A percentile compares a stretch with the other conserved stretches of the same genome.
Evolutionary conservation across 2,797 vertebrate species (phyloP).

Genomic region (Alectoris magna): DNA sequence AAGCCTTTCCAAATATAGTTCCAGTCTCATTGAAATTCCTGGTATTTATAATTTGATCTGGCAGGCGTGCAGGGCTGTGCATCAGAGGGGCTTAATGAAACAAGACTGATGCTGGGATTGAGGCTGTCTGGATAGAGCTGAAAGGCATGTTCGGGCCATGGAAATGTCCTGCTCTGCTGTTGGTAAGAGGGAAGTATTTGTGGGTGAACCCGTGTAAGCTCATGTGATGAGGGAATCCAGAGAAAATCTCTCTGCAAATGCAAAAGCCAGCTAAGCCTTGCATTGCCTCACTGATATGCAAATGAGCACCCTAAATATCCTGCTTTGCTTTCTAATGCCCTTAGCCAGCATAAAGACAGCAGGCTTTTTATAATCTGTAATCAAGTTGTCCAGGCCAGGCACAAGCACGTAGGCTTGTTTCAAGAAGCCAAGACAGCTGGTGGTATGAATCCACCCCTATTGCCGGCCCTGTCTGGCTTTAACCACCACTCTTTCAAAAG

Average conservation of each 20-base stretch:
- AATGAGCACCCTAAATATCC: conserved; percentile 64
- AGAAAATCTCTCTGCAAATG: conserved; percentile 44
- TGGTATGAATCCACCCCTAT: background rate
- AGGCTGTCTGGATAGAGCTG: conserved; percentile 47
- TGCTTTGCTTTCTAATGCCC: conserved; percentile 57
- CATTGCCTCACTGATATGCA: conserved; percentile 53
- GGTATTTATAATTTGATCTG: conserved; percentile 74
- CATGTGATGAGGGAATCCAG: conserved; percentile 31
- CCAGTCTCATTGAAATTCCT: conserved; percentile 70
- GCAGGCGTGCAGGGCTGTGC: conserved; percentile 68
- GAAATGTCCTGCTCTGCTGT: conserved; percentile 21
- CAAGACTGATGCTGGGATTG: conserved; percentile 48
- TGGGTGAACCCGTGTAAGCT: conserved; percentile 28
- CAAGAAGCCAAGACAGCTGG: background rate
- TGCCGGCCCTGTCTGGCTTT: background rate
- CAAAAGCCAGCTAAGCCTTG: conserved; percentile 50
- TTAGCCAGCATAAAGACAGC: conserved; percentile 54
- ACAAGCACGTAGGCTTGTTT: background rate
- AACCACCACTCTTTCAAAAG: background rate
- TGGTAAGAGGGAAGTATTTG: conserved; percentile 6
- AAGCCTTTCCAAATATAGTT: conserved; percentile 77
- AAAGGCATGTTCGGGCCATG: conserved; percentile 22
- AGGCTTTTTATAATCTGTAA: conserved; percentile 42
- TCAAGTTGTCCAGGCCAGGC: conserved; percentile 21
- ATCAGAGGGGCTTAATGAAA: conserved; percentile 70